Base-by-base conservation (phyloP, 2,113 vertebrate genomes). In the Epinephelus moara region DNA sequence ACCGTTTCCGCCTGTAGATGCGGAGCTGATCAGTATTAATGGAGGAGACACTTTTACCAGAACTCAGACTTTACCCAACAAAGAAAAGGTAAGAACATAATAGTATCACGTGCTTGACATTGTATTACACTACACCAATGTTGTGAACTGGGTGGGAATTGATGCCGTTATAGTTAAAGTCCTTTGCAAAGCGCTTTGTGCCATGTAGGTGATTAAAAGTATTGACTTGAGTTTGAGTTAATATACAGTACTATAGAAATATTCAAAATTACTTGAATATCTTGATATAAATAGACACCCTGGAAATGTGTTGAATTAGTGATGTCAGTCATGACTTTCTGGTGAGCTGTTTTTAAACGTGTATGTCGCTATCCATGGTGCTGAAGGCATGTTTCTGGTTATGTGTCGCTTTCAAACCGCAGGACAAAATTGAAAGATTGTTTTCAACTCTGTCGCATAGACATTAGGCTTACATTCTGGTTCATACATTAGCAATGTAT, bases 11-110 rank as follows among this genome's bases (percentile, higher is more conserved):
- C 30, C 30, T 30, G 30, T 30, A 30, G 30, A 30, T 30, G 30
- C 30, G 0, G 30, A 30, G 30, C 30, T 30, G 30, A 30, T 30
- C 30, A 30, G 30, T 30, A 30, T 30, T 4, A 30, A 30, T 1
- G 30, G 30, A 30, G 30, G 30, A 30, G 30, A 89, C 55, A 92
- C 91, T 55, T 93, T 89, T 63, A 81, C 59, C 25, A 27, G 75
- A 37, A 94, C 88, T 68, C 93, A 93, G 73, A 93, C 91, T 33
- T 84, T 91, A 53, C 89, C 90, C 0, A 89, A 15, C 3, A 87
- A 57, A 60, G 88, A 90, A 0, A 84, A 90, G 93, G 93, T 94
- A 86, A 92, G 92, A 49, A 4, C 13, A 15, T 14, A 13, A 49
- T 17, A 55, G n/a, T n/a, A n/a, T n/a, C n/a, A n/a, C 8, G 3